Evolutionary conservation across 2,888 invertebrate species (phyloP).

Genomic region (Linnaemya vulpina): DNA sequence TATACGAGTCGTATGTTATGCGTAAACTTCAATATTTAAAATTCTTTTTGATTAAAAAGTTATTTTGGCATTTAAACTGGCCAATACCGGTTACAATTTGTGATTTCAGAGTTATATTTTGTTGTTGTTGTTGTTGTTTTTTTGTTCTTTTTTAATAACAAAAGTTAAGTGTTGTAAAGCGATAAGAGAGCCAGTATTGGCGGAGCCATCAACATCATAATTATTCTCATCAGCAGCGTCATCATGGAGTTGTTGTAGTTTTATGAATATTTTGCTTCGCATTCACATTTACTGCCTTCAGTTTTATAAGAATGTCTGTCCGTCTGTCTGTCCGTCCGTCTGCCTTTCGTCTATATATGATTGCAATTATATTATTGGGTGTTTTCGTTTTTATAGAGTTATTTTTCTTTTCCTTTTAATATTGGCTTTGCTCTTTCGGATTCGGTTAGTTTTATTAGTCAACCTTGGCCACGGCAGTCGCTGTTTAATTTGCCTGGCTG

Average conservation of each 20-base stretch:
- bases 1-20: background rate
- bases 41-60: constrained; percentile 45
- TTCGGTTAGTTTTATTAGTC: constrained; percentile 33
- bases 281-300: constrained; percentile 17
- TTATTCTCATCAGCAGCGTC: constrained; percentile 26
- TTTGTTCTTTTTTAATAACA: constrained; percentile 15
- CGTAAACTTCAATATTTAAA: constrained; percentile 35
- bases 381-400: constrained; percentile 19
- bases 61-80: constrained; percentile 23
- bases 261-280: constrained; percentile 39
- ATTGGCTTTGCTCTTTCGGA: background rate
- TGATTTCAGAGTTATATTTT: too few species aligned
- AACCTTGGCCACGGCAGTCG: constrained; percentile 16
- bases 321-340: too few species aligned
- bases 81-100: constrained; percentile 50
- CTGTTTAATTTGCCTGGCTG: constrained; percentile 16
- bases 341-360: constrained; percentile 2
- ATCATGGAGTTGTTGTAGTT: constrained; percentile 30
- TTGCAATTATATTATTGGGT: constrained; percentile 60
- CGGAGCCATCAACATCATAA: constrained; percentile 58
- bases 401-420: background rate
- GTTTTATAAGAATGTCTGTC: constrained; percentile 7
- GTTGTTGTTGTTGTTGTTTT: too few species aligned
- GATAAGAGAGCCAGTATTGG: constrained; percentile 66
- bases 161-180: constrained; percentile 62